phyloP scores from a whole-genome alignment of 2,888 invertebrate species.

The Myathropa florea region DNA sequence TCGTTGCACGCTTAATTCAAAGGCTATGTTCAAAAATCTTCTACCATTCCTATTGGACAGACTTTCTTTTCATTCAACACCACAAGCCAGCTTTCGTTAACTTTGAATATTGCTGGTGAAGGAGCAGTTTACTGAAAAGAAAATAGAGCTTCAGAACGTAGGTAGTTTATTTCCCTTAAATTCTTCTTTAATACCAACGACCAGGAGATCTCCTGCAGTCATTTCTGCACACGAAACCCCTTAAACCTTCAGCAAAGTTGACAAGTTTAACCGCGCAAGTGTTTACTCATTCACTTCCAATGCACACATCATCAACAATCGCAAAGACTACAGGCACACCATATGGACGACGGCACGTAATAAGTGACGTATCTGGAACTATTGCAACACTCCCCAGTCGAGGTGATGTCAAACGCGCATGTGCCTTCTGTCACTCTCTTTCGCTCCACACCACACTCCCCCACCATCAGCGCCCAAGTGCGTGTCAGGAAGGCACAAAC shows the following conservation, averaged over 20 bases:
- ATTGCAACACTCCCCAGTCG: conserved; percentile 29
- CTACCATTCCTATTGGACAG: no score
- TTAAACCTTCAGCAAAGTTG: not conserved
- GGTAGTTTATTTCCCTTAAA: no score
- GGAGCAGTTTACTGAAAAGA: no score
- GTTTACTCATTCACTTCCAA: conserved; percentile 25
- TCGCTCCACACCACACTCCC: not conserved
- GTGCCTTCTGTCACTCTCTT: conserved; percentile 14
- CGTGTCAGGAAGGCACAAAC: conserved; percentile 12
- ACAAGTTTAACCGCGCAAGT: not conserved
- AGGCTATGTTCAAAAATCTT: no score
- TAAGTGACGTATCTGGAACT: conserved; percentile 43
- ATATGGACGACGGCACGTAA: conserved; percentile 26
- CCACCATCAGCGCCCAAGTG: not conserved
- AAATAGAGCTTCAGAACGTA: no score
- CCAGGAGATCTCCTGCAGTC: no score
- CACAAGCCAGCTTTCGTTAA: no score
- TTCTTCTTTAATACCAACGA: no score
- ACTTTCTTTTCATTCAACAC: no score
- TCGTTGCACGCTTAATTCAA: no score
- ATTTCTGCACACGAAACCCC: not conserved
- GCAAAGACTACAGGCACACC: not conserved
- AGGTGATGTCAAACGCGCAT: conserved; percentile 53
- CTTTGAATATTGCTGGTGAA: no score
- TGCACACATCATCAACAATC: conserved; percentile 17